These are phyloP conservation scores for Clarias platycephalus DNA, from an alignment of 2,797 vertebrate species.

Conservation along the genomic window DNA sequence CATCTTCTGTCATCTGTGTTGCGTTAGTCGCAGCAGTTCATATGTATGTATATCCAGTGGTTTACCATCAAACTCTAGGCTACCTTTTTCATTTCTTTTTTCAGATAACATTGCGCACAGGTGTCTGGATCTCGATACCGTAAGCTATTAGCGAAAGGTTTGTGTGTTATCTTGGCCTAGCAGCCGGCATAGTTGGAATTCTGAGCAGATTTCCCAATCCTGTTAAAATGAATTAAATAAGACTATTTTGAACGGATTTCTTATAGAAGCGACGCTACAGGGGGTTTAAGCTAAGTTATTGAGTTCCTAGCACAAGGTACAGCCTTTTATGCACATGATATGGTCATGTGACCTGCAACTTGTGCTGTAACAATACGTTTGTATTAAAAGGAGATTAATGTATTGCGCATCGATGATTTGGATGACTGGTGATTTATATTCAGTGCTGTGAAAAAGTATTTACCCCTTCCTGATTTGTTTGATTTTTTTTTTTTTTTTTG, in stretches of 20 bases:
- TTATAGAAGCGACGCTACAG: too few relatives aligned
- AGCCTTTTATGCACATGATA: too few relatives aligned
- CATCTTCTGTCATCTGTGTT: background rate
- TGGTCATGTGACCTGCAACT: conserved; percentile 11
- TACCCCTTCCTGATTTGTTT: too few relatives aligned
- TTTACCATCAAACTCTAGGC: background rate
- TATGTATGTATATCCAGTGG: background rate
- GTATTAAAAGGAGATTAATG: background rate
- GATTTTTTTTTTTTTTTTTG: too few relatives aligned
- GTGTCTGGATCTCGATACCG: background rate
- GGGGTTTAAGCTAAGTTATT: background rate
- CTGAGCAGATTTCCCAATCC: background rate
- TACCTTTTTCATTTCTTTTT: background rate
- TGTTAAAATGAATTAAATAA: background rate
- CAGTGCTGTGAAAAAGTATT: too few relatives aligned
- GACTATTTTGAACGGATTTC: background rate
- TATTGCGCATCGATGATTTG: background rate
- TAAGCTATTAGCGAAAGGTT: background rate
- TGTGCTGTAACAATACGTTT: background rate
- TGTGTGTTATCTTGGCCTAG: background rate
- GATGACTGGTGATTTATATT: background rate
- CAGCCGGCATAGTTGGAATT: background rate
- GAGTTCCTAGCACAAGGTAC: background rate
- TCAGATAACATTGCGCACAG: background rate
- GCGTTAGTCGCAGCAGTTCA: background rate